Base-by-base conservation (phyloP, 2,888 invertebrate genomes). In the Coleophora deauratella region DNA sequence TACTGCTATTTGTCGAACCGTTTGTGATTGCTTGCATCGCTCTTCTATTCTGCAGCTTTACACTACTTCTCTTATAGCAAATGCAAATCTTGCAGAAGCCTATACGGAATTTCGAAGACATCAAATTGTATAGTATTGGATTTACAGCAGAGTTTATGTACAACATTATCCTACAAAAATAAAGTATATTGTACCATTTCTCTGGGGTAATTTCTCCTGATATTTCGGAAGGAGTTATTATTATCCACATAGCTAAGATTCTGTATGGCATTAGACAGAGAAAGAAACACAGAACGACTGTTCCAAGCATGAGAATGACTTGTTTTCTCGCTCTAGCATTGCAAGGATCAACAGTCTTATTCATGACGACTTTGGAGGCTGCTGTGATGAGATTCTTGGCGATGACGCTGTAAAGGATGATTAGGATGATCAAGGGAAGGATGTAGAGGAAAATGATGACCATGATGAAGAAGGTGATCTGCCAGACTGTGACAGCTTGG, bases 121-220 rank as follows among this genome's bases (percentile, higher is more conserved):
- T 95, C 49, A 96, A 82, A 69, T 96, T 96, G 69, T 97, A 97
- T n/a, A 97, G 81, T 53, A 96, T 93, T 1, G 96, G 96, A 74
- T 97, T 96, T 52, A 95, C 89, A 33, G 95, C 96, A 3, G 96
- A 96, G 73, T 97, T 96, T 47, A 96, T 86, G 62, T 96, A 96
- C 40, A 94, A 82, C 93, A 96, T 93, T 37, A 95, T 91, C 51
- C 96, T 88, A 48, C 93, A 93, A 66, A 95, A 94, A 69, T 93
- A 94, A 28, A 96, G 76, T 37, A 96, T 85, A 61, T 91, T 93
- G 66, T 94, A 93, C 81, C 94, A 96, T 43, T 89, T 90, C 52
- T 95, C 93, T 14, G 91, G 82, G 32, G 93, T 93, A 11, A 96
- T 81, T 38, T 88, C 87, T 34, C 88, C 80, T 32, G 93, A 82